A percentile compares a stretch with the other conserved stretches of the same genome.
Evolutionary conservation across 1,140 invertebrate species (phyloP).

Genomic region (Nixonia krombeini): DNA sequence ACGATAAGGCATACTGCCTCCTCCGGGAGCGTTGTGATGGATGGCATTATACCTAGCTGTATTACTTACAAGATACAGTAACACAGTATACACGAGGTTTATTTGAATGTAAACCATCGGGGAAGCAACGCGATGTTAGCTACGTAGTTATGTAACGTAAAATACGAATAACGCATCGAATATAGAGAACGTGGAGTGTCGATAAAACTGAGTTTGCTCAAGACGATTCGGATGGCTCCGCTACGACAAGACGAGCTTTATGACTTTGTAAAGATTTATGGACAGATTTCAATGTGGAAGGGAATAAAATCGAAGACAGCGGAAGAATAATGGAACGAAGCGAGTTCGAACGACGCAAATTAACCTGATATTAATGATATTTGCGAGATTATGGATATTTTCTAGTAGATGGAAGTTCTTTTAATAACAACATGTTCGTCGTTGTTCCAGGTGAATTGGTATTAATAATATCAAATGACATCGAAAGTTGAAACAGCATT

Average conservation of each 20-base stretch:
- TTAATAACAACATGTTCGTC: no score
- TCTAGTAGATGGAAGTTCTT: no score
- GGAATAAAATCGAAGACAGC: not conserved
- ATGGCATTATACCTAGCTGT: not conserved
- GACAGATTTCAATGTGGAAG: not conserved
- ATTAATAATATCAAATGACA: no score
- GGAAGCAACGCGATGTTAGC: not conserved
- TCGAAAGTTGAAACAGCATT: no score
- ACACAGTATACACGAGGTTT: not conserved
- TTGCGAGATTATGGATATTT: no score
- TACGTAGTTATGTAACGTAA: not conserved
- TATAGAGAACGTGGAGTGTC: not conserved
- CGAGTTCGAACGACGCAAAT: not conserved
- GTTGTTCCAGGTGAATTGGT: no score
- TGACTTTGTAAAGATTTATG: constrained; percentile 4
- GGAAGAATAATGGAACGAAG: not conserved
- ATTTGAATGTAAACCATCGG: not conserved
- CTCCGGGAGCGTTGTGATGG: not conserved
- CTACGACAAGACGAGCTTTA: constrained; percentile 4
- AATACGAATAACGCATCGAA: not conserved
- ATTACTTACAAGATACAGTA: not conserved
- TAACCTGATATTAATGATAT: not conserved
- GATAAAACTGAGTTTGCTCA: constrained; percentile 7
- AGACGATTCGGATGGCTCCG: constrained; percentile 1
- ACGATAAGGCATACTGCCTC: not conserved